Base-by-base conservation (phyloP, 2,113 vertebrate genomes). In the Upupa epops region DNA sequence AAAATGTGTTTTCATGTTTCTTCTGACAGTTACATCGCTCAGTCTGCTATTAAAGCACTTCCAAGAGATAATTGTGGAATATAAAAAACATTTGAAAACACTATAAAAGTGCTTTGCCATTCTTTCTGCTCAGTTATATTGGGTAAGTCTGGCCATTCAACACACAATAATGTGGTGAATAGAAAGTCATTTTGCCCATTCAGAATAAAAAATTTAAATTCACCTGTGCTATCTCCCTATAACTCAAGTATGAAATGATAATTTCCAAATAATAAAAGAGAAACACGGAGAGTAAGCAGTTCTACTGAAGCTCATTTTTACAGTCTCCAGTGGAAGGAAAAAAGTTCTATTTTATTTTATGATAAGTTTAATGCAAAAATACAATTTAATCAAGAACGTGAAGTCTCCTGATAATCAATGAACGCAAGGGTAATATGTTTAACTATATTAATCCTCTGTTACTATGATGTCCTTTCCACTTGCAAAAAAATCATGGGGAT, bases 301-400 rank as follows among this genome's bases (percentile, higher is more conserved):
- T 78, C 69, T 84, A 92, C 51, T 74, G 80, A 93, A 81, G 36
- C 26, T 86, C 84, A 82, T 69, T 94, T 94, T 86, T 84, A 86
- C 36, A 88, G 59, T 55, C 45, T 54, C 12, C 59, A 32, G 31
- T 70, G 6, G 52, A 81, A 85, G 32, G 20, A 25, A 80, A 86
- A 63, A 79, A 32, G 60, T 11, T 64, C 25, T 84, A 52, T 54
- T 93, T 88, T 28, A 92, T 86, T 94, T 83, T 85, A 94, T 40
- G 19, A 19, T 14, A 54, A 71, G 22, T 80, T 92, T 92, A 94
- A 95, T 11, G 34, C 12, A 96, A 94, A 85, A 70, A 74, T 36
- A 82, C 36, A 81, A 66, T 91, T 92, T 90, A 80, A 86, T 65
- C 54, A 79, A 86, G 83, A 88, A 81, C 26, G 8, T 94, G n/a